Evolutionary conservation across 1,140 invertebrate species (phyloP).

Genomic region (Nephila pilipes): DNA sequence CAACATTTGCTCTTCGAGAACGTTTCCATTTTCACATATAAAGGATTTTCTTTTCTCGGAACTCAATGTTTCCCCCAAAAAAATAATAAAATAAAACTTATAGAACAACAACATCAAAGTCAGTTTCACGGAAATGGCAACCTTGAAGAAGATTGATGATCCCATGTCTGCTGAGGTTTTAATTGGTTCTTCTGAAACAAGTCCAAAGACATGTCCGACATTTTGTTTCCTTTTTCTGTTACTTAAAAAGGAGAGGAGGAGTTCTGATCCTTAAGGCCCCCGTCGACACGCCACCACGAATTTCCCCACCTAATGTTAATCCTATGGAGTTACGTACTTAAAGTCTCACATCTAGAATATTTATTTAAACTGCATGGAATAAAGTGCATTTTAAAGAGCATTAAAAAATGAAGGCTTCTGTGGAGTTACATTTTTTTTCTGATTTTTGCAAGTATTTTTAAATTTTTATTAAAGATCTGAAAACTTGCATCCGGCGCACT

Average conservation of each 20-base stretch:
- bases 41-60: background rate
- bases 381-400: too few species aligned
- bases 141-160: constrained; percentile 18
- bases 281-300: too few species aligned
- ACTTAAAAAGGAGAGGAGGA: background rate
- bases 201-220: background rate
- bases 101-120: background rate
- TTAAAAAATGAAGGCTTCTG: too few species aligned
- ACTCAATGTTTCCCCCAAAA: background rate
- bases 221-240: background rate
- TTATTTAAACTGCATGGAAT: too few species aligned
- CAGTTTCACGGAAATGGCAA: background rate
- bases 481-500: too few species aligned
- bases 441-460: too few species aligned
- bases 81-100: background rate
- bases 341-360: too few species aligned
- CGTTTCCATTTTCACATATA: background rate
- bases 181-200: background rate
- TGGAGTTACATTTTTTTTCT: too few species aligned
- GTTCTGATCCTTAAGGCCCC: background rate
- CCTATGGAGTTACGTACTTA: too few species aligned
- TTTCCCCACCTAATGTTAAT: too few species aligned
- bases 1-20: too few species aligned
- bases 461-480: too few species aligned
- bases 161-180: background rate